phyloP scores from a whole-genome alignment of 2,888 invertebrate genomes.

The Anticlea derivata region DNA sequence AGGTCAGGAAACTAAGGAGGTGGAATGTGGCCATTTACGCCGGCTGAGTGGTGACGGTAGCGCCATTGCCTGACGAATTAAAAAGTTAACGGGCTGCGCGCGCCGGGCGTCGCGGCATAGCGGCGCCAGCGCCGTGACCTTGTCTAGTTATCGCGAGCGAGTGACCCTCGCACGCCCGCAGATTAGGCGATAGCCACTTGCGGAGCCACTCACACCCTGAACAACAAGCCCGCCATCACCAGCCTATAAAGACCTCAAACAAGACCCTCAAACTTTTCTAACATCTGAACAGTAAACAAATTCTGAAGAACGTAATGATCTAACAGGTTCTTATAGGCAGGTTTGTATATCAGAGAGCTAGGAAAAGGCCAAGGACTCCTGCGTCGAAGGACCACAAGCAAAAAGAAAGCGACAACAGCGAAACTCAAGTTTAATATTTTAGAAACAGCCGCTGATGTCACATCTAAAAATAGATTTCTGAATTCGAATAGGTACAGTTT shows the following conservation, averaged over 20 bases:
- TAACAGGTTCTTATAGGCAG: slow-evolving; percentile 22
- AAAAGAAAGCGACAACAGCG: slow-evolving; percentile 51
- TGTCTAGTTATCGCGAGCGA: slow-evolving; percentile 78
- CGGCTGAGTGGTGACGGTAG: slow-evolving; percentile 60
- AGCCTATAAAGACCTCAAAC: background rate
- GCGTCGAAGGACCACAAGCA: slow-evolving; percentile 24
- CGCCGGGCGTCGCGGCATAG: slow-evolving; percentile 67
- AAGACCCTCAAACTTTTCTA: background rate
- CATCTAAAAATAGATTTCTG: slow-evolving; percentile 64
- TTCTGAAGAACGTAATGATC: background rate
- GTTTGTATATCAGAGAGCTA: slow-evolving; percentile 11
- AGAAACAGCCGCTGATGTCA: slow-evolving; percentile 71
- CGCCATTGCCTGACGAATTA: slow-evolving; percentile 74
- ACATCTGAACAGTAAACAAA: background rate
- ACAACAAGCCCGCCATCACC: slow-evolving; percentile 14
- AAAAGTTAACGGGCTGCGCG: slow-evolving; percentile 76
- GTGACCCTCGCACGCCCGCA: slow-evolving; percentile 69
- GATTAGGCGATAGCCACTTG: slow-evolving; percentile 65
- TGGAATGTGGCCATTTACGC: slow-evolving; percentile 49
- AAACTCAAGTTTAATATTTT: slow-evolving; percentile 55
- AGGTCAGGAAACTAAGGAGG: slow-evolving; percentile 37
- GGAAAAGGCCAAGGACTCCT: slow-evolving; percentile 11
- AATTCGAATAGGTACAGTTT: slow-evolving; percentile 71
- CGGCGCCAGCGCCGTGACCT: slow-evolving; percentile 80
- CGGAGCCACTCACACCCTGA: slow-evolving; percentile 40